Conservation (phyloP, 2,888 invertebrate species). For the Tillus elongatus region DNA sequence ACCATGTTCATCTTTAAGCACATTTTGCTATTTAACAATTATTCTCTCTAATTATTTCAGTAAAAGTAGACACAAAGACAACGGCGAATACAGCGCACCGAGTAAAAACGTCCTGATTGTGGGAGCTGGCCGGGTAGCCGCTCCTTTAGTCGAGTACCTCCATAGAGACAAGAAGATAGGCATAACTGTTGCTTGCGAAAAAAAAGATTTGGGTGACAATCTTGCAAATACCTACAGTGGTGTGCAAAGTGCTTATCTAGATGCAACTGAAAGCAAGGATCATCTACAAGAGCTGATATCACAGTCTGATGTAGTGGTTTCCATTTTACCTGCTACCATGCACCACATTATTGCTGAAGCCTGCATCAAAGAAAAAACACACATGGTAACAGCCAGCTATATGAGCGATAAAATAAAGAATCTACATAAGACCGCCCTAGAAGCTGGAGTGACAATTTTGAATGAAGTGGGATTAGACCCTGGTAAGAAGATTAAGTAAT, state of each 20-base stretch:
- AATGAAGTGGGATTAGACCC: conserved; percentile 98
- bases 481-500: conserved; percentile 49
- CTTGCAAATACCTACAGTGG: conserved; percentile 69
- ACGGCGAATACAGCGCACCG: conserved; percentile 13
- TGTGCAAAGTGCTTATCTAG: conserved; percentile 70
- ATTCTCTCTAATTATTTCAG: too few relatives aligned
- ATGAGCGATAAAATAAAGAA: conserved; percentile 74
- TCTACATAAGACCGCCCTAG: conserved; percentile 68
- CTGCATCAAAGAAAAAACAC: conserved; percentile 77
- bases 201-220: conserved; percentile 81
- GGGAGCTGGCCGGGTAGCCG: conserved; percentile 87
- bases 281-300: conserved; percentile 62
- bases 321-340: conserved; percentile 82
- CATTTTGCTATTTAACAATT: too few relatives aligned
- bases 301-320: conserved; percentile 68
- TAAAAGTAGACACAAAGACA: conserved; percentile 31
- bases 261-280: conserved; percentile 60
- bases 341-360: conserved; percentile 79
- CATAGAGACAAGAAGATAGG: conserved; percentile 69
- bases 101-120: conserved; percentile 73
- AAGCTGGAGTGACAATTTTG: conserved; percentile 84
- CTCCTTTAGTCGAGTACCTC: conserved; percentile 91
- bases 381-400: conserved; percentile 97
- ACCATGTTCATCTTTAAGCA: too few relatives aligned
- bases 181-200: conserved; percentile 59